Evolutionary conservation across 2,113 vertebrate genomes (phyloP), one percentile per base, ranked within the genome.

Genomic region (Callaeas wilsoni): DNA sequence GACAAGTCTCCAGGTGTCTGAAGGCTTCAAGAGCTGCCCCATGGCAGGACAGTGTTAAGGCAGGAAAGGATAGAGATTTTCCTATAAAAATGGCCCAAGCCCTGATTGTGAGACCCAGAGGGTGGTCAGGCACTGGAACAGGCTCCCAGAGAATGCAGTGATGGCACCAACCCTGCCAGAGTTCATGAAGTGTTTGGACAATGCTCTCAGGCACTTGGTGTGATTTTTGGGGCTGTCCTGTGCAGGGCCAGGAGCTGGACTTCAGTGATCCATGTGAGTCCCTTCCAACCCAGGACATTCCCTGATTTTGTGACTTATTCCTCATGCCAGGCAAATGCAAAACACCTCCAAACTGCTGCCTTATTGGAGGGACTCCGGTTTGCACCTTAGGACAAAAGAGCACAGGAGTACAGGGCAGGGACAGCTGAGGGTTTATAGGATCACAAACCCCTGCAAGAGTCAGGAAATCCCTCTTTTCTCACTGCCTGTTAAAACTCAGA

Each of bases 21-120:
- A 69, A 69, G 41, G 19, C 53, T 65, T 30, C 15, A 5, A 47
- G 41, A 71, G n/a, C 29, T 80, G 49, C 16, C 32, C 25, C 16
- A 22, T 4, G 19, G 29, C 18, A 56, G n/a, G 35, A 47, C 0
- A 6, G 32, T 12, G 13, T 8, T 18, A 19, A 33, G 13, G 12
- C 12, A 65, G 49, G 37, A 79, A 71, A 83, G 33, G 52, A 57
- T 4, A 12, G 1, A 32, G 11, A 1, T 64, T 76, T 80, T 46
- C 5, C 9, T 46, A 6, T 16, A 1, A n/a, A 62, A 50, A 22
- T 6, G 1, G 0, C n/a, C 13, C 32, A 9, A 59, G 0, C 7
- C 8, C 23, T 1, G 22, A 50, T 1, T 35, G 30, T 7, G 8
- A 82, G 53, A 20, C 7, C 29, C 60, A 53, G 46, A n/a, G 52